Evolutionary conservation across 2,888 invertebrate species (phyloP).

Genomic region (Eristalinus sepulchralis): DNA sequence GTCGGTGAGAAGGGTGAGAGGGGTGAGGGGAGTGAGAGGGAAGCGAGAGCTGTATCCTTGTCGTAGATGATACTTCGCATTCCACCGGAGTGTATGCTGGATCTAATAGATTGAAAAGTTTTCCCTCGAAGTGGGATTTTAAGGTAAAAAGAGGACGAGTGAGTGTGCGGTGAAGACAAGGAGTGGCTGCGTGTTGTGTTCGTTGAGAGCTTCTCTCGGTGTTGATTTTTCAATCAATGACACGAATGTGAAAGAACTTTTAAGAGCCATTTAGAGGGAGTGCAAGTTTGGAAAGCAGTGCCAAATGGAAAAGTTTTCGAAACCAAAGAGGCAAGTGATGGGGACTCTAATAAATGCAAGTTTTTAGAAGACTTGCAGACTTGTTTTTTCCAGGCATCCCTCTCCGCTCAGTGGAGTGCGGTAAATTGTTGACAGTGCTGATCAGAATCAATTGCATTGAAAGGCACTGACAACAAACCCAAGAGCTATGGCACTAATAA

Average conservation of each 20-base stretch:
- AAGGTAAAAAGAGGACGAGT: neutral
- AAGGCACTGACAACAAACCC: neutral
- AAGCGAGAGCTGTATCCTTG: neutral
- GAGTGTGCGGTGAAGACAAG: neutral
- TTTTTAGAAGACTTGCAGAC: neutral
- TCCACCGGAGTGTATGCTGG: neutral
- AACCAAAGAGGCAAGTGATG: neutral
- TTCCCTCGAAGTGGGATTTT: conserved; percentile 3
- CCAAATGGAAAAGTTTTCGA: neutral
- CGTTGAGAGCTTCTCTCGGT: neutral
- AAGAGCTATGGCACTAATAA: conserved; percentile 16
- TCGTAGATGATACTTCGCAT: neutral
- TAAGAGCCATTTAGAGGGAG: neutral
- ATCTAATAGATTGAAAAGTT: conserved; percentile 29
- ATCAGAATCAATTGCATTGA: conserved; percentile 2
- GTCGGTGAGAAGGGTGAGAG: too few species aligned
- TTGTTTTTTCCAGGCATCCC: too few species aligned
- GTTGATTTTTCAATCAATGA: conserved; percentile 27
- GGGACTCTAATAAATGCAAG: neutral
- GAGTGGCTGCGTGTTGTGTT: neutral
- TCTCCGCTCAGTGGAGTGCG: too few species aligned
- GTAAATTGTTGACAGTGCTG: neutral
- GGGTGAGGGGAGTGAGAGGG: too few species aligned
- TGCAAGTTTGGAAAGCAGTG: neutral
- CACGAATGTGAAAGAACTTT: neutral